phyloP scores from a whole-genome alignment of 1,140 invertebrate genomes.

The Drosophila sp. region DNA sequence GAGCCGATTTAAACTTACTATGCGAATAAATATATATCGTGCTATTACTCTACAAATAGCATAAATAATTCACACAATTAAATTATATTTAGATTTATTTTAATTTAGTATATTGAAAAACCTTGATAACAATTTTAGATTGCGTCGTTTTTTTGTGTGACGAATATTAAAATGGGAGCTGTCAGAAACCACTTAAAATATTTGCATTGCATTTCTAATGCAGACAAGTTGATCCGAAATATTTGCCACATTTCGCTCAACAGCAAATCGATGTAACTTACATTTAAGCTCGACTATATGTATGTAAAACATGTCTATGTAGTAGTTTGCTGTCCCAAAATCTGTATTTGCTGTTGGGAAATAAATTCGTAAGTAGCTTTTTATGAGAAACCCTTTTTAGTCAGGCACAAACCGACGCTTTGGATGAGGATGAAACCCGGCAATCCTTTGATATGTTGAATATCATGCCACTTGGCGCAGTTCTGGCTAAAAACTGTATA shows the following conservation, averaged over 20 bases:
- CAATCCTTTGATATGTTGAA: constrained; percentile 78
- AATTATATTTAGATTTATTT: too few relatives aligned
- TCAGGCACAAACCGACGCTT: neutral
- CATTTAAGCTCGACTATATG: neutral
- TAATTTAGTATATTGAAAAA: too few relatives aligned
- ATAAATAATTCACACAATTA: too few relatives aligned
- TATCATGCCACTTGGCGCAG: constrained; percentile 74
- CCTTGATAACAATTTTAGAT: too few relatives aligned
- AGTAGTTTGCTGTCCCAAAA: neutral
- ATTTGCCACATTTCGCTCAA: constrained; percentile 1
- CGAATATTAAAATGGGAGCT: neutral
- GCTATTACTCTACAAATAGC: too few relatives aligned
- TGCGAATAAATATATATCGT: too few relatives aligned
- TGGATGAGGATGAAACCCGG: constrained; percentile 18
- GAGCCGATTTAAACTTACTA: too few relatives aligned
- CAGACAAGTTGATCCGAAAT: too few relatives aligned
- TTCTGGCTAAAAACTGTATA: constrained; percentile 65
- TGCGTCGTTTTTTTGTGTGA: neutral
- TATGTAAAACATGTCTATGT: neutral
- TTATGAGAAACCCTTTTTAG: constrained; percentile 19
- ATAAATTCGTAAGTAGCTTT: constrained; percentile 49
- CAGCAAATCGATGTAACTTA: neutral
- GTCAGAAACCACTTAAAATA: too few relatives aligned
- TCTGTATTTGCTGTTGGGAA: constrained; percentile 3
- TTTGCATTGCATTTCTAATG: too few relatives aligned